Evolutionary conservation across 2,113 vertebrate genomes (phyloP), one percentile per base, ranked within the genome.

Genomic region (Parus major): DNA sequence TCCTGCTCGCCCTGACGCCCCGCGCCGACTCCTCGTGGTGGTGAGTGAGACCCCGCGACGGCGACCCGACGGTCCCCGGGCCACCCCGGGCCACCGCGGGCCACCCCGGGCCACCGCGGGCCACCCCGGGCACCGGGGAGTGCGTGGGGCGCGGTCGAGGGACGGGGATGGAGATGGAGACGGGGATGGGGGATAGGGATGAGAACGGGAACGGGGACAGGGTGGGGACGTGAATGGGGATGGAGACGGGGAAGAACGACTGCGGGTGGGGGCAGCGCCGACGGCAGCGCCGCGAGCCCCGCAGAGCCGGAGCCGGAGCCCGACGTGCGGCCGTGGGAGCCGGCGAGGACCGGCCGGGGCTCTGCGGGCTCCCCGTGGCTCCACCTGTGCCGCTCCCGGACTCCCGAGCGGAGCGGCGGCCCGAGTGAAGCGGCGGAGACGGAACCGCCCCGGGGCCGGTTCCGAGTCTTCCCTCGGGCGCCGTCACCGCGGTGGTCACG

Each of bases 1-100:
- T 99, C 78, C 97, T 99, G 94, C 98, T 99, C 93, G 97, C 98
- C 86, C 97, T 99, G 83, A 99, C 99, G 78, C 99, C 99, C 90
- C 98, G 98, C 84, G 98, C 98, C 82, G 99, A 99, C 90, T 98
- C 98, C 65, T 99, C 99, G 68, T 99, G 99, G 99, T 99, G 99
- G 99, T 99, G 95, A 99, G 99, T 99, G 95, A 99, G 98, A 39
- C 33, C 64, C 85, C 18, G 49, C 66, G 8, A 27, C 44, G 76
- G 18, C 39, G n/a, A 49, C 59, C 59, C 73, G 80, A 57, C 72
- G 55, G 72, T 10, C 16, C 44, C 52, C n/a, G 77, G 76, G 46
- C 31, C 41, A 14, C 77, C 36, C 36, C 36, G 36, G 9, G 36
- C 36, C 36, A 39, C 16, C 44, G 46, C n/a, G 77, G 76, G 46